Percentiles rank a stretch among this genome's conserved stretches.
These are phyloP conservation scores for Typhlichthys eigenmanni DNA, from an alignment of 2,797 vertebrate species.

Conservation along the genomic window DNA sequence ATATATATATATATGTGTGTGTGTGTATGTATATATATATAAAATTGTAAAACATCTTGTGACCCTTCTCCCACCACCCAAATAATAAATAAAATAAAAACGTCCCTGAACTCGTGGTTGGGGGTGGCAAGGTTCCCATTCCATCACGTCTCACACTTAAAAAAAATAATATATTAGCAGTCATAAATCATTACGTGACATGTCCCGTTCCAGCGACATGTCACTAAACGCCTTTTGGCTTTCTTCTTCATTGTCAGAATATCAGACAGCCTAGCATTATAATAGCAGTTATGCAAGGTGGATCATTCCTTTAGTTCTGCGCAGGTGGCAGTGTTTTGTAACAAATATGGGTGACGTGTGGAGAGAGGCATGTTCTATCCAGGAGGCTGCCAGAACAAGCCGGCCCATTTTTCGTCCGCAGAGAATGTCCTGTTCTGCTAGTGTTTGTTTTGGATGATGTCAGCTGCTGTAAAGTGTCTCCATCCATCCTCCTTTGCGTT, in stretches of 20 bases:
- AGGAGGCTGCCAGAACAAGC: constrained; percentile 53
- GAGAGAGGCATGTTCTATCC: constrained; percentile 45
- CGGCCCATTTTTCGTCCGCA: constrained; percentile 56
- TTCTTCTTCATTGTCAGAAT: too few species aligned
- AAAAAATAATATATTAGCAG: too few species aligned
- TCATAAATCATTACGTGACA: too few species aligned
- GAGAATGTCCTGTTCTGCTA: constrained; percentile 74
- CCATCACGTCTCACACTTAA: too few species aligned
- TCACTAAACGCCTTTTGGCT: too few species aligned
- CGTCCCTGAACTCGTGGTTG: too few species aligned
- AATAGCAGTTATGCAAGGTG: neutral
- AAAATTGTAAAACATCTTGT: constrained; percentile 1
- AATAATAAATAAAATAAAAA: too few species aligned
- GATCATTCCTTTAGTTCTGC: constrained; percentile 24
- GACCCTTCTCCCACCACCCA: constrained; percentile 30
- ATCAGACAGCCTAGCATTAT: too few species aligned
- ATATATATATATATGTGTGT: too few species aligned
- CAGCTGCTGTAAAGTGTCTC: constrained; percentile 57
- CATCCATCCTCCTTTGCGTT: constrained; percentile 54
- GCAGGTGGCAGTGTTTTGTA: constrained; percentile 49
- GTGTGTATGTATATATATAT: too few species aligned
- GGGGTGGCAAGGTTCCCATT: too few species aligned
- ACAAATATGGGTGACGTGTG: constrained; percentile 49
- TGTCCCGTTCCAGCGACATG: too few species aligned
- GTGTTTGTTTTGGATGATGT: constrained; percentile 75